A percentile compares a stretch with the other conserved stretches of the same genome.
phyloP scores from a whole-genome alignment of 2,113 vertebrate genomes.

The Pagrus major region DNA sequence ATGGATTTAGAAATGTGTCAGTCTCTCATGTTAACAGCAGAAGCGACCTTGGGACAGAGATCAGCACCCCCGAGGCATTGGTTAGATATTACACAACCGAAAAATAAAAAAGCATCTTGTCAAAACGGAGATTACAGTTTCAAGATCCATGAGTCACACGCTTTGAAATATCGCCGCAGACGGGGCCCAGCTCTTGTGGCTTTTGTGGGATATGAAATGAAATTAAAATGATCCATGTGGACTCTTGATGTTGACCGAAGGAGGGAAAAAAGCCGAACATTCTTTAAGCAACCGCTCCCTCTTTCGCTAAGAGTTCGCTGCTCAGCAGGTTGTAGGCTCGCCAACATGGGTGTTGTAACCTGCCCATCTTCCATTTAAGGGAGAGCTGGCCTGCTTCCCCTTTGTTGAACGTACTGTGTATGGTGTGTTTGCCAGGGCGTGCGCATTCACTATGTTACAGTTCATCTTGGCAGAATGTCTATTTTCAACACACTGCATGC shows the following conservation, averaged over 20 bases:
- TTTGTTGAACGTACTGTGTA: conserved; percentile 21
- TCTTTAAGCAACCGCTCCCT: conserved; percentile 1
- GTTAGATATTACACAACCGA: conserved; percentile 60
- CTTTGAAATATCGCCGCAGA: conserved; percentile 29
- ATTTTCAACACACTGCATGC: conserved; percentile 30
- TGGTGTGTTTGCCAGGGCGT: conserved; percentile 25
- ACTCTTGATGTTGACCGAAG: conserved; percentile 24
- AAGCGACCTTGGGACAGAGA: conserved; percentile 59
- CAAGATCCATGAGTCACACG: conserved; percentile 55
- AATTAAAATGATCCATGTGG: conserved; percentile 28
- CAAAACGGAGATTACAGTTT: conserved; percentile 59
- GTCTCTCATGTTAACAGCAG: conserved; percentile 62
- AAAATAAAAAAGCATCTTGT: conserved; percentile 62
- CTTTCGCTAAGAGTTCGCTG: background rate
- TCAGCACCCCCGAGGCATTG: conserved; percentile 49
- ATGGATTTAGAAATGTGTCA: conserved; percentile 64
- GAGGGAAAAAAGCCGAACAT: background rate
- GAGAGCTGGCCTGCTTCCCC: conserved; percentile 37
- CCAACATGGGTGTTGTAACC: conserved; percentile 24
- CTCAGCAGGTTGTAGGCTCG: conserved; percentile 26
- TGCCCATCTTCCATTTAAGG: conserved; percentile 34
- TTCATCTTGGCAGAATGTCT: conserved; percentile 46
- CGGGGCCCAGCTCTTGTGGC: conserved; percentile 44
- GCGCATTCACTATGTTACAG: conserved; percentile 36
- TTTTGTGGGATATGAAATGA: conserved; percentile 44